Percentiles rank a stretch among this genome's conserved stretches.
Evolutionary conservation across 2,797 vertebrate genomes (phyloP).

Genomic region (Eulemur rubriventer): DNA sequence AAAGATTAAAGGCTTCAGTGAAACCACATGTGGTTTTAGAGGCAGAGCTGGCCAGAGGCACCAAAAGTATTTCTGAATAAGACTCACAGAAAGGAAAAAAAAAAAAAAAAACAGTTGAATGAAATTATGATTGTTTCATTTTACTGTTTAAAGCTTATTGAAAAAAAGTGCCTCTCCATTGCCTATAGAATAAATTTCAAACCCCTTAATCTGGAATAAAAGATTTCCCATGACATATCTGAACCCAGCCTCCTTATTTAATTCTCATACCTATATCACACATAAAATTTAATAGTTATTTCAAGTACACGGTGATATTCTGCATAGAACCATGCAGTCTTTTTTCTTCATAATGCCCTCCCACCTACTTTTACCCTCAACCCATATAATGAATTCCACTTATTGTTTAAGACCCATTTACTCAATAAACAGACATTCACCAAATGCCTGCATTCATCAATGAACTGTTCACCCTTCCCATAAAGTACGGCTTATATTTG

Average conservation of each 20-base stretch:
- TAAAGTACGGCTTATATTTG: neutral
- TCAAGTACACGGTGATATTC: neutral
- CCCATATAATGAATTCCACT: neutral
- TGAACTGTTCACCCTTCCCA: neutral
- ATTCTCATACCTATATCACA: neutral
- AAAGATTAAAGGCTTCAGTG: conserved; percentile 55
- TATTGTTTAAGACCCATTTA: neutral
- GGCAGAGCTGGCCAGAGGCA: neutral
- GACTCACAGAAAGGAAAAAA: neutral
- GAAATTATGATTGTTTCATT: conserved; percentile 31
- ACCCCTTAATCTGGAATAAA: neutral
- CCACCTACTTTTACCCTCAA: neutral
- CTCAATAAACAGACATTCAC: neutral
- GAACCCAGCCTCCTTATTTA: neutral
- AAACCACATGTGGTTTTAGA: conserved; percentile 48
- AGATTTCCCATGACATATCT: neutral
- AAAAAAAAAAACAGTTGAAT: neutral
- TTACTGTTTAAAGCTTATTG: conserved; percentile 9
- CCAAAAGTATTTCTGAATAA: neutral
- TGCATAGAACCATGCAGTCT: neutral
- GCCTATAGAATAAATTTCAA: neutral
- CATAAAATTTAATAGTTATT: neutral
- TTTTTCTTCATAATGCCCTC: neutral
- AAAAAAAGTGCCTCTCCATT: neutral
- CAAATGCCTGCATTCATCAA: neutral